Conservation (phyloP, 2,113 vertebrate species). For the Nannobrachium achirus region DNA sequence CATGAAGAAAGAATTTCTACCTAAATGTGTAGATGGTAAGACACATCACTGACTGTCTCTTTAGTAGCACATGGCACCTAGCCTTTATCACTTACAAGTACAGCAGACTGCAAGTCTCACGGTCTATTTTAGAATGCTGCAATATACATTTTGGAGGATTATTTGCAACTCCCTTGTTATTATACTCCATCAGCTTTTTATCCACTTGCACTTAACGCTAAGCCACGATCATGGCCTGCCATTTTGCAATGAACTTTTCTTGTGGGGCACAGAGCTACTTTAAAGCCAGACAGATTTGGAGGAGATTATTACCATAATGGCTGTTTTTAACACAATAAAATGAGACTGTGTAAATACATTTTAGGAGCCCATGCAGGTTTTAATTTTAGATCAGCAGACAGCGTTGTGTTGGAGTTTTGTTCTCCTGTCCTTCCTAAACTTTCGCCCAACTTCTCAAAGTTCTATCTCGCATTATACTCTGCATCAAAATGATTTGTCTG, state of each 20-base stretch:
- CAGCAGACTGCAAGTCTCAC: not conserved
- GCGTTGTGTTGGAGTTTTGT: too few relatives aligned
- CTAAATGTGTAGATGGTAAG: too few relatives aligned
- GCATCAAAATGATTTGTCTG: conserved; percentile 15
- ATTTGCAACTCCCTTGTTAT: not conserved
- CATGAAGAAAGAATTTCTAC: too few relatives aligned
- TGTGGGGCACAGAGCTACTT: not conserved
- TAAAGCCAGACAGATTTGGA: not conserved
- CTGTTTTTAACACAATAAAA: not conserved
- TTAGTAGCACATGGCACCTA: not conserved
- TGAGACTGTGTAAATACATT: too few relatives aligned
- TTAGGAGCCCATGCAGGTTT: not conserved
- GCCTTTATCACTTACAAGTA: not conserved
- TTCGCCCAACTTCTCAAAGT: not conserved
- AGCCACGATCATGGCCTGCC: not conserved
- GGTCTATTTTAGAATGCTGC: not conserved
- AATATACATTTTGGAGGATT: not conserved
- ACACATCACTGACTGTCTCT: not conserved
- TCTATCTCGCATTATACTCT: not conserved
- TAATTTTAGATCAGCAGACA: not conserved
- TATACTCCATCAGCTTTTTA: not conserved
- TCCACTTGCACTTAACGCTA: conserved; percentile 3
- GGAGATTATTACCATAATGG: not conserved
- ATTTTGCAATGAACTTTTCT: not conserved
- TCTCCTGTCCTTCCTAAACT: not conserved